Evolutionary conservation across 2,113 vertebrate species (phyloP), one percentile per base, ranked within the genome.

Genomic region (Pogonocichla stellata): DNA sequence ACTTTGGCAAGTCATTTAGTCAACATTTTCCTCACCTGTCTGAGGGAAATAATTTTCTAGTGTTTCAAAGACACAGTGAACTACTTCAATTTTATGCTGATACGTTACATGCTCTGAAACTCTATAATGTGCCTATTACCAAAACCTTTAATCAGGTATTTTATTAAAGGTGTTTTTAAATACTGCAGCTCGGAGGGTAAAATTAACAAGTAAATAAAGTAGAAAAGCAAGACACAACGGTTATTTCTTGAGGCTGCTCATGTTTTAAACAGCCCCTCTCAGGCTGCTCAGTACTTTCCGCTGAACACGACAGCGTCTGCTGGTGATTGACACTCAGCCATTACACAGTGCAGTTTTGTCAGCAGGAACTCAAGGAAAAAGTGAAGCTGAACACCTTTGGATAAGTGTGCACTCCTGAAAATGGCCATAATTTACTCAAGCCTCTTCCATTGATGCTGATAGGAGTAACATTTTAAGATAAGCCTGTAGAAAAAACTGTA

Each of bases 371-470:
- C 90, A 73, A 43, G 38, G 19, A 94, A 93, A 94, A 95, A 91
- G 92, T 50, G 75, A 97, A 94, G 86, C 96, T 45, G 82, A 96
- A 91, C 88, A 91, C 71, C 92, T 96, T 83, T 92, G 90, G 95
- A 89, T 93, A 97, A 95, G 90, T 87, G 86, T 90, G 70, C 92
- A 82, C 79, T 94, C 84, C 90, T 93, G 90, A 90, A 97, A 97
- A 96, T 95, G 95, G 83, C 94, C 96, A 94, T 96, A 95, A 96
- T 96, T 96, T 96, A 93, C 95, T 94, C 86, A 92, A 88, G 93
- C 71, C 88, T 95, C 94, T 95, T 92, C 79, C 85, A 80, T 78
- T 80, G 85, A 90, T 97, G 95, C 87, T 84, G 88, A 92, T 95
- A 95, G 90, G 80, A 93, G 85, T 95, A 95, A 96, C 90, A 95